These are phyloP conservation scores for Clitarchus hookeri DNA, from an alignment of 2,888 invertebrate species.

Conservation along the genomic window DNA sequence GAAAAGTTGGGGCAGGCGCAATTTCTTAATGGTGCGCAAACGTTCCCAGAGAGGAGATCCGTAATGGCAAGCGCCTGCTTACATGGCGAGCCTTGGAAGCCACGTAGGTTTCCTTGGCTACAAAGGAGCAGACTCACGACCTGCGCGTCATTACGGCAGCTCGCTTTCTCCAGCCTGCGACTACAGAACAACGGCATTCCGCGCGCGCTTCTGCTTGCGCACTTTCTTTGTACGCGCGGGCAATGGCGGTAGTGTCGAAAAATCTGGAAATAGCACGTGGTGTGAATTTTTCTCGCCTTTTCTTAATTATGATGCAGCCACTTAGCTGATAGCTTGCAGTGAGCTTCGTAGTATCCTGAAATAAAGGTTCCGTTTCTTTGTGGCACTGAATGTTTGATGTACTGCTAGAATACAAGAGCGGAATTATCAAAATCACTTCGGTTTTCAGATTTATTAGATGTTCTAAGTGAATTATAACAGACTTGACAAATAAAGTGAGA, in stretches of 20 bases:
- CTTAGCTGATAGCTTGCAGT: background rate
- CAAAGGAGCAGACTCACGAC: background rate
- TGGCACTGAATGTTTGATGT: too few species aligned
- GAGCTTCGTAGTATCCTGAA: background rate
- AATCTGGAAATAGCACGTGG: background rate
- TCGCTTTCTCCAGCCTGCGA: background rate
- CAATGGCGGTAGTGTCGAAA: background rate
- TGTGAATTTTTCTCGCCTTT: background rate
- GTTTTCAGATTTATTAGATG: too few species aligned
- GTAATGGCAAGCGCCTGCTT: too few species aligned
- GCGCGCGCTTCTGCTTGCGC: background rate
- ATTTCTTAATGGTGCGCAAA: slow-evolving; percentile 7
- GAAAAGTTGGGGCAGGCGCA: background rate
- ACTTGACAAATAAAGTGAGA: too few species aligned
- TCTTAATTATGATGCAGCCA: background rate
- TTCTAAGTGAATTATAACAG: too few species aligned
- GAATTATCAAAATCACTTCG: too few species aligned
- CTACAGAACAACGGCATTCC: background rate
- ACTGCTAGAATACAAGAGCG: too few species aligned
- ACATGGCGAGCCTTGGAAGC: background rate
- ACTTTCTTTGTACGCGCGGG: background rate
- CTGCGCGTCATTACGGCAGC: background rate
- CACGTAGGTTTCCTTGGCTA: background rate
- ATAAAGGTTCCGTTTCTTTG: too few species aligned
- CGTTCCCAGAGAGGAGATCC: background rate